Conservation (phyloP, 1,140 invertebrate genomes). For the Ectropis grisescens region DNA sequence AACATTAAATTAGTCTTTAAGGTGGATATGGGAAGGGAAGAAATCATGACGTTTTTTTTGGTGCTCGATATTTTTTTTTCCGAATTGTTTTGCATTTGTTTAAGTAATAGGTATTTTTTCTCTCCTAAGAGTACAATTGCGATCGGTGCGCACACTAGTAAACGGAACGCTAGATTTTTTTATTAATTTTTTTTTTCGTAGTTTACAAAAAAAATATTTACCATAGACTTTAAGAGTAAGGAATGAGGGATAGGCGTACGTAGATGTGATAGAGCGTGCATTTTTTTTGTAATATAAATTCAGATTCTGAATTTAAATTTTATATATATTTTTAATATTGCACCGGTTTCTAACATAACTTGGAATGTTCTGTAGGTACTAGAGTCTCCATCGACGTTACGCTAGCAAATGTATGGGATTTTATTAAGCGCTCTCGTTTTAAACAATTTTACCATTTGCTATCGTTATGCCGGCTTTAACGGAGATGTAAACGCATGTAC, state of each 20-base stretch:
- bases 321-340: too few species aligned
- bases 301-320: slow-evolving; percentile 20
- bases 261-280: slow-evolving; percentile 21
- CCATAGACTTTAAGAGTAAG: slow-evolving; percentile 27
- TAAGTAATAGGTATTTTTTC: slow-evolving; percentile 11
- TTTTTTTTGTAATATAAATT: slow-evolving; percentile 11
- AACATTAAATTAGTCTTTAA: slow-evolving; percentile 9
- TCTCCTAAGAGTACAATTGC: too few species aligned
- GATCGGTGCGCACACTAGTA: slow-evolving; percentile 18
- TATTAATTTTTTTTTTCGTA: slow-evolving; percentile 15
- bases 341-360: too few species aligned
- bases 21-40: too few species aligned
- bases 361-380: too few species aligned
- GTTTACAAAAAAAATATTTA: slow-evolving; percentile 19
- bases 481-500: too few species aligned
- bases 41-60: too few species aligned
- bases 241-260: slow-evolving; percentile 24
- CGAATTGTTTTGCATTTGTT: slow-evolving; percentile 31
- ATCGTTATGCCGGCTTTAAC: too few species aligned
- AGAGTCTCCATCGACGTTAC: too few species aligned
- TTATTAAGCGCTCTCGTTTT: too few species aligned
- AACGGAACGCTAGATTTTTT: slow-evolving; percentile 22
- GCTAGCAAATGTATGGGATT: too few species aligned
- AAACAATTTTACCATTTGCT: too few species aligned
- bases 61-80: slow-evolving; percentile 29